phyloP scores from a whole-genome alignment of 2,113 vertebrate species.

The Lasiurus borealis region DNA sequence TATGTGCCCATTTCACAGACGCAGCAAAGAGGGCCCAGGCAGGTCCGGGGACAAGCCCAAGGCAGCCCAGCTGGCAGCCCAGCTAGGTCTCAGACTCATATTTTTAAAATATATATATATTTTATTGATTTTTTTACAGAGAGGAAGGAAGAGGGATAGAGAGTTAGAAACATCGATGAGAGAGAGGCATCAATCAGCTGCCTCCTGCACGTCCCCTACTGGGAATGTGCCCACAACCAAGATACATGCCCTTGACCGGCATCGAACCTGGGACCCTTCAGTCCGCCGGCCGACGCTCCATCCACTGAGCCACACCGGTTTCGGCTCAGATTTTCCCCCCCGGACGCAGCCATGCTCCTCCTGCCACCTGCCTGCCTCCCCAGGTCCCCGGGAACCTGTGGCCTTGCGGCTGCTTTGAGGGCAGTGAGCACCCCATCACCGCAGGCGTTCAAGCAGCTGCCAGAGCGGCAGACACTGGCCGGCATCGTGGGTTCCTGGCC shows the following conservation, averaged over 20 bases:
- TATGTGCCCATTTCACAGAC: not conserved
- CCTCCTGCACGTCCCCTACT: too few species aligned
- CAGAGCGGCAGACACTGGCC: not conserved
- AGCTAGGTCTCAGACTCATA: not conserved
- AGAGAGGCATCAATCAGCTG: too few species aligned
- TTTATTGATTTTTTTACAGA: too few species aligned
- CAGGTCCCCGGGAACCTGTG: not conserved
- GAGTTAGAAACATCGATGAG: too few species aligned
- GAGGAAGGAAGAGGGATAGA: too few species aligned
- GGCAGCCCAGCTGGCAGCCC: not conserved
- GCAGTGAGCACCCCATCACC: not conserved
- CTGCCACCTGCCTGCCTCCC: accelerated
- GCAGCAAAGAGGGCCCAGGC: not conserved
- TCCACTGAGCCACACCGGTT: too few species aligned
- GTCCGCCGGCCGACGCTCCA: too few species aligned
- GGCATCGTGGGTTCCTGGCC: not conserved
- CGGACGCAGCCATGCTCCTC: not conserved
- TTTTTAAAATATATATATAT: too few species aligned
- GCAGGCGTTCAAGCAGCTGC: not conserved
- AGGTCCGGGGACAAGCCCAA: not conserved
- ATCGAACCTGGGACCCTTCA: too few species aligned
- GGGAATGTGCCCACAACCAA: too few species aligned
- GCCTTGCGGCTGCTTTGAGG: not conserved
- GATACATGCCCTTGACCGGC: too few species aligned
- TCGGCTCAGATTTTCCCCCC: not conserved